Evolutionary conservation across 2,113 vertebrate genomes (phyloP).

Genomic region (Erythrocercus mccallii): DNA sequence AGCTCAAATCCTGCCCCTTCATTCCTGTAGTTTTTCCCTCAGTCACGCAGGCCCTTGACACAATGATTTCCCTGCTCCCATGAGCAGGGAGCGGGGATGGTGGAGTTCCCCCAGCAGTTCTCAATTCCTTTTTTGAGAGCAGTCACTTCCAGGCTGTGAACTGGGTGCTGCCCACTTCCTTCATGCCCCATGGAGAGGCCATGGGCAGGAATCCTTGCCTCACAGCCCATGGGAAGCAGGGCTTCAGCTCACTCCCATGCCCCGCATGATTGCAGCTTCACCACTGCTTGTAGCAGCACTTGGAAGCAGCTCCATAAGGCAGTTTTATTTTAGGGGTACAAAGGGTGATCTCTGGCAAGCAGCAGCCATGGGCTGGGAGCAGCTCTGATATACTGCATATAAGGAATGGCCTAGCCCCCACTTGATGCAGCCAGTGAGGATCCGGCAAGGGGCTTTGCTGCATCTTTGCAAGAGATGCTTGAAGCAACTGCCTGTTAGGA

Average conservation of each 20-base stretch:
- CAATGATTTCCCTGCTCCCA: fast-evolving
- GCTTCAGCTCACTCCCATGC: fast-evolving
- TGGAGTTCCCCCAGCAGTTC: constrained; percentile 4
- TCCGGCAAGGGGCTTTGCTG: fast-evolving
- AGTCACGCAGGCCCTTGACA: neutral
- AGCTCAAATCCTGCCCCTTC: neutral
- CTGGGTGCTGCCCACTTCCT: neutral
- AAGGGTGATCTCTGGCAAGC: neutral
- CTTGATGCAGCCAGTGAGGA: neutral
- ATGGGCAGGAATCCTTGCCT: neutral
- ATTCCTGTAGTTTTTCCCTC: neutral
- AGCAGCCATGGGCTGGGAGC: neutral
- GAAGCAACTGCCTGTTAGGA: fast-evolving
- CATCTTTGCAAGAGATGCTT: neutral
- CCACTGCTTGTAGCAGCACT: neutral
- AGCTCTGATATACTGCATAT: fast-evolving
- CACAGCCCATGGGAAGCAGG: fast-evolving
- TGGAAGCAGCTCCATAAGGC: fast-evolving
- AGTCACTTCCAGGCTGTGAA: neutral
- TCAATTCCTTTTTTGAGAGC: constrained; percentile 48
- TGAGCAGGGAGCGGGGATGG: neutral
- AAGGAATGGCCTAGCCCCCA: neutral
- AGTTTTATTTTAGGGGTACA: neutral
- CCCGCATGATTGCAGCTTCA: neutral
- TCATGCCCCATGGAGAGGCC: fast-evolving